Base-by-base conservation (phyloP, 2,113 vertebrate species). In the Microcebus tavaratra region DNA sequence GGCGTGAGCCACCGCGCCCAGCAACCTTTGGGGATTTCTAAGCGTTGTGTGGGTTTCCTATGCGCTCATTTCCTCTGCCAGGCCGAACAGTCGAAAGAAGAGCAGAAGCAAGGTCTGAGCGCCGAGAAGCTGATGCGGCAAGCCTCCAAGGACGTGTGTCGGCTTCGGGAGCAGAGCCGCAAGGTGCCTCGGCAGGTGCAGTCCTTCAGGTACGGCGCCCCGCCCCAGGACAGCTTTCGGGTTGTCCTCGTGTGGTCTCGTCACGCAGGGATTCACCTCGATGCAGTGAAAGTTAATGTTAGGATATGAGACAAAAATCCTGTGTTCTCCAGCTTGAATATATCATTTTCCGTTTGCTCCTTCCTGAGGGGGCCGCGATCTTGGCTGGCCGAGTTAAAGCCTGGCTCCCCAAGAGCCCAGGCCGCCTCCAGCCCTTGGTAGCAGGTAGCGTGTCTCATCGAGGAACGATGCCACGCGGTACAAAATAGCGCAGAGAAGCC, bases 181-280 rank as follows among this genome's bases (percentile, higher is more conserved):
- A 99, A 99, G 97, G 99, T 99, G 78, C 99, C 99, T 0, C 98
- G 98, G 68, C 99, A 99, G 97, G 99, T 99, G 93, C 99, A 99
- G 97, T 99, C 99, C 50, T 99, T 99, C 99, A 99, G 99, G 99
- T 99, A 97, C 27, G 36, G 1, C 6, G 20, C n/a, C 11, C 50
- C 63, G 0, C 31, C 53, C 73, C 11, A 39, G 25, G 31, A 23
- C 21, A 42, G 78, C 39, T 18, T 2, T 15, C 0, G 12, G 13
- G 15, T 9, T 14, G 8, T 4, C 45, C 50, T 53, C 27, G 0
- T 0, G 3, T 2, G 7, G 3, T 31, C n/a, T 27, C 29, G 2
- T 15, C 42, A 4, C 14, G 10, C 1, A 12, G 55, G 53, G 20
- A 17, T 14, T 55, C 59, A 2, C 63, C 8, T 4, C 17, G 7